Conservation (phyloP, 1,140 invertebrate species). For the Andrena cerasifolii region DNA sequence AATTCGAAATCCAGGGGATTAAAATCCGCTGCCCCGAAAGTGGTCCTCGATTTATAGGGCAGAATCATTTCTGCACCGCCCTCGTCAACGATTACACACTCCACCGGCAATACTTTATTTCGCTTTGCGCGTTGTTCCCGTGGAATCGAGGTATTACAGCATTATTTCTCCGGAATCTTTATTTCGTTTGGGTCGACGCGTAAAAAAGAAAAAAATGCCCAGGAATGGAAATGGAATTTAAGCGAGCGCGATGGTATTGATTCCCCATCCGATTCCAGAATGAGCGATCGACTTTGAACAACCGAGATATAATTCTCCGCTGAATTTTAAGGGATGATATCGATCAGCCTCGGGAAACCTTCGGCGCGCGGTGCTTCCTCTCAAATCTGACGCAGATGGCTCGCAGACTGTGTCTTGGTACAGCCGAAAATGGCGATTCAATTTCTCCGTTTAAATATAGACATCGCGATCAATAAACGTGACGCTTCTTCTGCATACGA, state of each 20-base stretch:
- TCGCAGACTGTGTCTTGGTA: background rate
- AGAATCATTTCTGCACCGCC: constrained; percentile 28
- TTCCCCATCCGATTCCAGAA: too few species aligned
- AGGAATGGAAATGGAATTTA: too few species aligned
- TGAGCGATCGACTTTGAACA: too few species aligned
- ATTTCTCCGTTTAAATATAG: constrained; percentile 24
- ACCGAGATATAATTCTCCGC: too few species aligned
- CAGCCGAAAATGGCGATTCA: constrained; percentile 6
- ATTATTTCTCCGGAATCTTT: background rate
- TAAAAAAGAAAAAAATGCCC: too few species aligned
- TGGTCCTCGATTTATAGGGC: constrained; percentile 19
- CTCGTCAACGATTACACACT: background rate
- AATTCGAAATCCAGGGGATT: constrained; percentile 63
- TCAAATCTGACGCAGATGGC: too few species aligned
- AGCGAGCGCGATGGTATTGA: too few species aligned
- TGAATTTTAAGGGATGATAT: too few species aligned
- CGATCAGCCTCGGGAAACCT: too few species aligned
- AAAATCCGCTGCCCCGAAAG: constrained; percentile 40
- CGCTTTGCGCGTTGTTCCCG: background rate
- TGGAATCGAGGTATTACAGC: too few species aligned
- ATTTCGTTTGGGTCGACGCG: background rate
- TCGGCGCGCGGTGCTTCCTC: background rate
- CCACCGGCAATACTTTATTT: background rate
- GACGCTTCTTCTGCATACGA: background rate
- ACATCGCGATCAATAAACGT: constrained; percentile 18